Base-by-base conservation (phyloP, 2,797 vertebrate species). In the Lepidocolaptes lacrymiger region DNA sequence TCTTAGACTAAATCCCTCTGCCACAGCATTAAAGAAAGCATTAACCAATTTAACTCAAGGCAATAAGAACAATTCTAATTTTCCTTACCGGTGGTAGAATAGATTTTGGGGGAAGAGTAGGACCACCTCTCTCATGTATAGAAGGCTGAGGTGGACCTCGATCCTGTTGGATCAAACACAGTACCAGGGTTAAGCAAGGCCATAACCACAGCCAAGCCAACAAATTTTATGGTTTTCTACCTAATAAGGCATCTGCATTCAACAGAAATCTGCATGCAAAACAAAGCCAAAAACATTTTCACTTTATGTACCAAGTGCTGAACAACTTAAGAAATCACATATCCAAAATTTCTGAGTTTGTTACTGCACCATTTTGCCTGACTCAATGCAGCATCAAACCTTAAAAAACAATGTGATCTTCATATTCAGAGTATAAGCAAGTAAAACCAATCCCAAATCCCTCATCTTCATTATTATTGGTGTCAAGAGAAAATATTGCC, bases 81-180 rank as follows among this genome's bases (percentile, higher is more conserved):
- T 66, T 78, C 72, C 92, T 96, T 97, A 98, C 98, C 97, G 97
- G 98, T 63, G 97, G 98, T 10, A 97, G 84, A 96, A 97, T 58
- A 87, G 97, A 95, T 92, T 98, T 98, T 77, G 98, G 93, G 95
- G 98, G 98, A 75, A 97, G 97, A 61, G 96, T 73, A 64, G 97
- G 93, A 84, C 95, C 96, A 49, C 86, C 78, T 91, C 97, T 97
- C 32, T 98, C 97, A 68, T 97, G 95, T 19, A 97, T 1, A 68
- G 96, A 96, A 71, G 97, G 84, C 43, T 97, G 97, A 68, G 95
- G 67, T 27, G 96, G 89, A 81, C 97, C 97, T 34, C 98, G 97
- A 46, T 98, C 98, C 98, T 98, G 80, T 44, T 49, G 43, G 24
- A 88, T 83, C 85, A 39, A 86, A 91, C 43, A 94, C 30, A 86